A percentile compares a stretch with the other conserved stretches of the same genome.
Conservation (phyloP, 2,888 invertebrate species). For the Dryadula phaetusa region DNA sequence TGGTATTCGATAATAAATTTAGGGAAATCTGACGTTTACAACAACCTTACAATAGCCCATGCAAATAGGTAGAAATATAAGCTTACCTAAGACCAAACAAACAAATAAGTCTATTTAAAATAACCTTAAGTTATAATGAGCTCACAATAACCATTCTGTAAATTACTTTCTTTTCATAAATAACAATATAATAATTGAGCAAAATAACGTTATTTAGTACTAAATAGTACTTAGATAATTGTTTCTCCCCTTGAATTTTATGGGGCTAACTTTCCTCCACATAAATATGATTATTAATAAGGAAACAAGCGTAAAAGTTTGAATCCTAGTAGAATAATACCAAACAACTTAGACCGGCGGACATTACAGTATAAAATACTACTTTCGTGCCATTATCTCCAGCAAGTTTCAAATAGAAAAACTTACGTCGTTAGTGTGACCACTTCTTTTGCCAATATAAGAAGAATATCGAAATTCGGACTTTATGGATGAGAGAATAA, state of each 20-base stretch:
- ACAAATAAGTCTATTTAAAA: too few relatives aligned
- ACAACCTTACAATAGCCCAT: too few relatives aligned
- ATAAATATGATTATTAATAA: conserved; percentile 23
- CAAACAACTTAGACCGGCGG: conserved; percentile 27
- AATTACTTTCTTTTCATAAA: not conserved
- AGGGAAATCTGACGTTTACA: too few relatives aligned
- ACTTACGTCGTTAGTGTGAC: conserved; percentile 65
- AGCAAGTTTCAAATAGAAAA: conserved; percentile 65
- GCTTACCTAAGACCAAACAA: too few relatives aligned
- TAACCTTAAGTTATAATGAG: not conserved
- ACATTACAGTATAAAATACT: conserved; percentile 43
- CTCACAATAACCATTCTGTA: not conserved
- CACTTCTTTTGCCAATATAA: conserved; percentile 38
- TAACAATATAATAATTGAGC: not conserved
- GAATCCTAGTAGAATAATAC: conserved; percentile 21
- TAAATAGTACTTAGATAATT: not conserved
- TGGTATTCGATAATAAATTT: too few relatives aligned
- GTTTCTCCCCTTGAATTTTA: not conserved
- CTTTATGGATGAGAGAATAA: conserved; percentile 24
- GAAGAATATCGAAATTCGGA: conserved; percentile 10
- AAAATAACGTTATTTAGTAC: not conserved
- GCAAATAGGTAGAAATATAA: too few relatives aligned
- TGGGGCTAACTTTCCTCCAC: not conserved
- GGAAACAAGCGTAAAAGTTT: conserved; percentile 10
- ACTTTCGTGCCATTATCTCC: conserved; percentile 46